phyloP scores from a whole-genome alignment of 92 coral and sea anemone genomes.

The Heteractis magnifica region DNA sequence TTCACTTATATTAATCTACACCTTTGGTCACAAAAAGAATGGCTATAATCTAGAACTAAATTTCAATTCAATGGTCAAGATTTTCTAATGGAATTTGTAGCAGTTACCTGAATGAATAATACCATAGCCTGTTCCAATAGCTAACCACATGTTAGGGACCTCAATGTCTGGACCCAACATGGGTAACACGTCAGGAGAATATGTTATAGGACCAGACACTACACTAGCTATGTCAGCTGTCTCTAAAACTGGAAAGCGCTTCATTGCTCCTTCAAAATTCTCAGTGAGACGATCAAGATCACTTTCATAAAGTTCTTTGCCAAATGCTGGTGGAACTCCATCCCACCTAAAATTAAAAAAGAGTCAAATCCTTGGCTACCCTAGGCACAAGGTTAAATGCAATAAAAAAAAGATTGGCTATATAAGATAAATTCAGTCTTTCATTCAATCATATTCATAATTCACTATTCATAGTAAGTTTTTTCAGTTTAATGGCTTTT shows the following conservation, averaged over 20 bases:
- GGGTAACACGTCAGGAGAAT: conserved; percentile 83
- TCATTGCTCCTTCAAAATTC: conserved; percentile 79
- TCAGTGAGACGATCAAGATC: conserved; percentile 88
- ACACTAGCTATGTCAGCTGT: conserved; percentile 94
- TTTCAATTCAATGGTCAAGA: no score
- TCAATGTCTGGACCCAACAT: conserved; percentile 92
- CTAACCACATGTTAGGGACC: conserved; percentile 93
- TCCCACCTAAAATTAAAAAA: conserved; percentile 76
- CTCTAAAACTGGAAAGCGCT: conserved; percentile 75
- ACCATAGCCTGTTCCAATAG: conserved; percentile 91
- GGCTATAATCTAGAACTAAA: no score
- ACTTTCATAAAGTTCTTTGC: conserved; percentile 94
- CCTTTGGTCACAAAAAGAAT: no score
- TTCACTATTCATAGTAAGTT: no score
- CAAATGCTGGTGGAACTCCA: conserved; percentile 92
- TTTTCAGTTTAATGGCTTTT: no score
- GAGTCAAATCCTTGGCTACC: no score
- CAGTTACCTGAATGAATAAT: conserved; percentile 87
- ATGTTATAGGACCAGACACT: conserved; percentile 94
- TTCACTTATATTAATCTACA: no score
- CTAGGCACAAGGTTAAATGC: no score
- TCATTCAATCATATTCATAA: no score
- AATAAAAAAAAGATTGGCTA: no score
- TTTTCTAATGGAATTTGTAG: background rate
- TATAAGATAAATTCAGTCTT: no score